Evolutionary conservation across 2,797 vertebrate genomes (phyloP).

Genomic region (Aythya fuligula): DNA sequence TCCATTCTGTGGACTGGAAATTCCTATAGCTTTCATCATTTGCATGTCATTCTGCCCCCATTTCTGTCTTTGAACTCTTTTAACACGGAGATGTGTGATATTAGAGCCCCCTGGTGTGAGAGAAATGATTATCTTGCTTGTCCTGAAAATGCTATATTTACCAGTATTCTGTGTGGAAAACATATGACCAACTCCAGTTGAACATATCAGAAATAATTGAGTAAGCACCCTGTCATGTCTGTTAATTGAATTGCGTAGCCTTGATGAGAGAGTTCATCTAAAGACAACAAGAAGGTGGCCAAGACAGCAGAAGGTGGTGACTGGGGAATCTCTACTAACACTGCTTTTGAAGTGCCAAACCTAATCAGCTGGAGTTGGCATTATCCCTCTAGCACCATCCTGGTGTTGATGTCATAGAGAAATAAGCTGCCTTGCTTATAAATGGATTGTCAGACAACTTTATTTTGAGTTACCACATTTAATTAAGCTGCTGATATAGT

Average conservation of each 20-base stretch:
- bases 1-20: background rate
- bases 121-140: background rate
- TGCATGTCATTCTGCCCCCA: background rate
- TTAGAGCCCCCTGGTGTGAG: background rate
- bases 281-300: background rate
- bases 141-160: background rate
- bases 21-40: background rate
- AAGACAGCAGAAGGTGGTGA: background rate
- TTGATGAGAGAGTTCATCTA: background rate
- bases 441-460: conserved; percentile 67
- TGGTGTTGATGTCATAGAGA: background rate
- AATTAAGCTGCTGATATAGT: conserved; percentile 73
- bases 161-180: background rate
- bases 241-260: conserved; percentile 13
- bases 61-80: background rate
- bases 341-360: conserved; percentile 57
- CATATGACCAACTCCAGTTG: background rate
- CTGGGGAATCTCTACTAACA: background rate
- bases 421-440: conserved; percentile 60
- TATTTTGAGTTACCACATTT: conserved; percentile 71
- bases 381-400: conserved; percentile 11
- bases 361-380: conserved; percentile 47
- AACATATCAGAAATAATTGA: background rate
- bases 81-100: background rate
- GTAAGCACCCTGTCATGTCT: background rate